Conservation (phyloP, 1,140 invertebrate species). For the Uloborus diversus region DNA sequence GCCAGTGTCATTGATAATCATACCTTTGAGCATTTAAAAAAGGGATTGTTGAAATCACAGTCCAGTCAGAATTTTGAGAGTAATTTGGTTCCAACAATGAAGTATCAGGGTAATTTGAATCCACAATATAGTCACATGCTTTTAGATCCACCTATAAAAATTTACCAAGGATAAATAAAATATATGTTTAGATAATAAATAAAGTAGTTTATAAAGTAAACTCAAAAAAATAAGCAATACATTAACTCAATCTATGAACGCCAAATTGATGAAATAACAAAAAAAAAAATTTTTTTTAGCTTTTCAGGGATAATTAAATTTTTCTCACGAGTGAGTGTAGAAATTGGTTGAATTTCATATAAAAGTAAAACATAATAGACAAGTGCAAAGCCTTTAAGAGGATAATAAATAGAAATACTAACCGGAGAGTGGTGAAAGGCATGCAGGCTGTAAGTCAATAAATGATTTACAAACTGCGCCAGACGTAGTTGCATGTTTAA, state of each 20-base stretch:
- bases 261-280: background rate
- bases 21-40: slow-evolving; percentile 81
- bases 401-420: too few relatives aligned
- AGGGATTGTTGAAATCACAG: slow-evolving; percentile 74
- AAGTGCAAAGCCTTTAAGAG: too few relatives aligned
- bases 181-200: too few relatives aligned
- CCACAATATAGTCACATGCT: slow-evolving; percentile 74
- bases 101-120: slow-evolving; percentile 80
- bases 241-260: too few relatives aligned
- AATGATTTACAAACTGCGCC: too few relatives aligned
- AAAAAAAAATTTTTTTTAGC: background rate
- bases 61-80: slow-evolving; percentile 78
- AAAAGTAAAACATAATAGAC: too few relatives aligned
- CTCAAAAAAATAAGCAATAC: slow-evolving; percentile 30
- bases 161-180: too few relatives aligned
- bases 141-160: slow-evolving; percentile 60
- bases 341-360: too few relatives aligned
- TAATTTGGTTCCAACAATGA: slow-evolving; percentile 83
- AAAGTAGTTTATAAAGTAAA: background rate
- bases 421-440: too few relatives aligned
- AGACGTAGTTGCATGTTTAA: too few relatives aligned
- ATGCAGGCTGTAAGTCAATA: too few relatives aligned
- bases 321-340: background rate
- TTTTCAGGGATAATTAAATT: background rate
- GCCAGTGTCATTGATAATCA: too few relatives aligned